Conservation (phyloP, 2,113 vertebrate genomes). For the Rhodinocichla rosea region DNA sequence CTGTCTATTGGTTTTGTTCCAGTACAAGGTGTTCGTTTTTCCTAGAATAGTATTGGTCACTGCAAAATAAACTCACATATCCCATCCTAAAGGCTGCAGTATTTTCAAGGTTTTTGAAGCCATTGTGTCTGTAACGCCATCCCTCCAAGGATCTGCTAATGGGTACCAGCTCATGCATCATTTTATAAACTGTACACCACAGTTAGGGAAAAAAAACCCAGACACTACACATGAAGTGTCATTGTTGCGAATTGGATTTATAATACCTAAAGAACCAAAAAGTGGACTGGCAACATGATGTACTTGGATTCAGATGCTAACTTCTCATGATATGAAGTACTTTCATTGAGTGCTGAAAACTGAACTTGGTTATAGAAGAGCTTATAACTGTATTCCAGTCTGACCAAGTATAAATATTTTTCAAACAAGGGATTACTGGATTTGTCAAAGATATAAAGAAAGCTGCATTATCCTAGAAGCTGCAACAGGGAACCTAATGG, state of each 20-base stretch:
- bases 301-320: background rate
- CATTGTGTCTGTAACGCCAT: background rate
- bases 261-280: background rate
- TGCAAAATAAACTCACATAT: background rate
- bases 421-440: background rate
- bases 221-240: background rate
- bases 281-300: background rate
- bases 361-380: background rate
- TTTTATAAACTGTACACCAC: background rate
- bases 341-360: background rate
- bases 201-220: background rate
- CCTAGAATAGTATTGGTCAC: background rate
- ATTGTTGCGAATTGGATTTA: background rate
- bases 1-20: background rate
- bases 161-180: fast-evolving
- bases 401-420: background rate
- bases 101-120: background rate
- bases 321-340: background rate
- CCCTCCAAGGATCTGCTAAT: background rate
- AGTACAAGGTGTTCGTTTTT: background rate
- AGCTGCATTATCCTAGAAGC: background rate
- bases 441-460: background rate
- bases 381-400: background rate
- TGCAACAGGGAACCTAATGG: background rate
- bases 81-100: background rate